Evolutionary conservation across 2,797 vertebrate species (phyloP).

Genomic region (Apogon hyalosoma): DNA sequence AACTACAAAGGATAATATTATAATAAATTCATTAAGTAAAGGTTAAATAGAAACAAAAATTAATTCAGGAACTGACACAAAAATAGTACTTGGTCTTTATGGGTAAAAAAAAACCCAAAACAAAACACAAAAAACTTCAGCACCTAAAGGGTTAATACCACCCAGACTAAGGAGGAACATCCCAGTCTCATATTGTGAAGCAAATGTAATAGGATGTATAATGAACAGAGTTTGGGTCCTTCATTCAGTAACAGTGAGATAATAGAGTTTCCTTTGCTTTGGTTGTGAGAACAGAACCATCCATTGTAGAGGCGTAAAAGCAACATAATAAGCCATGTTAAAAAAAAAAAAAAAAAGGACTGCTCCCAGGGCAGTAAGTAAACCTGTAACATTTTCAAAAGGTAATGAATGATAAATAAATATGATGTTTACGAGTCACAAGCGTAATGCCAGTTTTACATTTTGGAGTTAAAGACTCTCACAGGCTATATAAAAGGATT

Average conservation of each 20-base stretch:
- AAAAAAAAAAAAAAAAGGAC: slow-evolving; percentile 4
- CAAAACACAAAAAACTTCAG: too few relatives aligned
- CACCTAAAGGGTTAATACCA: too few relatives aligned
- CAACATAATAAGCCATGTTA: slow-evolving; percentile 8
- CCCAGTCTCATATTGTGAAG: slow-evolving; percentile 1
- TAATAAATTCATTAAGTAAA: too few relatives aligned
- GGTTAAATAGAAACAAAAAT: too few relatives aligned
- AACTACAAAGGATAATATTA: too few relatives aligned
- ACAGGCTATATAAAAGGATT: slow-evolving; percentile 29
- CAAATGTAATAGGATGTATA: slow-evolving; percentile 2
- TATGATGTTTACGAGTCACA: slow-evolving; percentile 33
- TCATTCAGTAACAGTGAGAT: background rate
- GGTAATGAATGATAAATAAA: slow-evolving; percentile 38
- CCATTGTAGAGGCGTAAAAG: background rate
- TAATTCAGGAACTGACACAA: too few relatives aligned
- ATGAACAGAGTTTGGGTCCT: background rate
- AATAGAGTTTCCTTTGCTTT: background rate
- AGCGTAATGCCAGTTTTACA: background rate
- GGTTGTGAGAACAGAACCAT: background rate
- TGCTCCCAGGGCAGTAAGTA: slow-evolving; percentile 13
- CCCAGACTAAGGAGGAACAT: background rate
- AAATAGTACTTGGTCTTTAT: too few relatives aligned
- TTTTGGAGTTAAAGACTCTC: slow-evolving; percentile 38
- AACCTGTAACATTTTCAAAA: slow-evolving; percentile 32
- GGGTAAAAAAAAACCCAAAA: too few relatives aligned